Percentiles rank a stretch among this genome's conserved stretches.
phyloP scores from a whole-genome alignment of 2,113 vertebrate genomes.

The Lagopus leucura region DNA sequence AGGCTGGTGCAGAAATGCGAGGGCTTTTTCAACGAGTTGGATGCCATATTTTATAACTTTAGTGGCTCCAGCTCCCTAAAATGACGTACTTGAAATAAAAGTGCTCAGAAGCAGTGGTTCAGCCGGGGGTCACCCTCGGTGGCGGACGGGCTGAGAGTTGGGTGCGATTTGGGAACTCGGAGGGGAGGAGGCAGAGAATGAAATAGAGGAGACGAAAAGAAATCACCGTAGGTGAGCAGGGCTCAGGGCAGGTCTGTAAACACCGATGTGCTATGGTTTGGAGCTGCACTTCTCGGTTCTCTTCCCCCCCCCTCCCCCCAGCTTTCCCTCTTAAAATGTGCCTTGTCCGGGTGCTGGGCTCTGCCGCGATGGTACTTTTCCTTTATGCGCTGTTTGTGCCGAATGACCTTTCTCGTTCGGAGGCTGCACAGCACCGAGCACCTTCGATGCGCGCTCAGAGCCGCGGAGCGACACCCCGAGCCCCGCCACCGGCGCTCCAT shows the following conservation, averaged over 20 bases:
- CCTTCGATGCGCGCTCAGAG: slow-evolving; percentile 10
- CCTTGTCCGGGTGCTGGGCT: slow-evolving; percentile 43
- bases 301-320: background rate
- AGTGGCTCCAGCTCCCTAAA: slow-evolving; percentile 78
- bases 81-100: slow-evolving; percentile 84
- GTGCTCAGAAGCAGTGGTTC: slow-evolving; percentile 69
- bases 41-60: slow-evolving; percentile 84
- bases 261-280: slow-evolving; percentile 71
- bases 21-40: slow-evolving; percentile 75
- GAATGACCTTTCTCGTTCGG: slow-evolving; percentile 74
- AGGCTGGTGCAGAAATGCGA: slow-evolving; percentile 72
- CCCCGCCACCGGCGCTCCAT: background rate
- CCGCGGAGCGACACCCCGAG: too few species aligned
- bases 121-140: slow-evolving; percentile 69
- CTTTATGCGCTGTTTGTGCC: slow-evolving; percentile 60
- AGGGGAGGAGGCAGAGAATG: slow-evolving; percentile 60
- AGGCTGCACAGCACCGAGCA: slow-evolving; percentile 46
- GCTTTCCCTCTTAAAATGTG: slow-evolving; percentile 51
- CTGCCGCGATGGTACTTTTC: slow-evolving; percentile 57
- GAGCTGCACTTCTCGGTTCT: background rate
- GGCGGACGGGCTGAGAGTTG: slow-evolving; percentile 73
- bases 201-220: slow-evolving; percentile 53
- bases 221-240: slow-evolving; percentile 64
- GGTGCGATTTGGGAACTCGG: slow-evolving; percentile 68
- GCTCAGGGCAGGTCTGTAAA: slow-evolving; percentile 75